A percentile compares a stretch with the other conserved stretches of the same genome.
phyloP scores from a whole-genome alignment of 2,797 vertebrate genomes.

The Anguilla megastoma region DNA sequence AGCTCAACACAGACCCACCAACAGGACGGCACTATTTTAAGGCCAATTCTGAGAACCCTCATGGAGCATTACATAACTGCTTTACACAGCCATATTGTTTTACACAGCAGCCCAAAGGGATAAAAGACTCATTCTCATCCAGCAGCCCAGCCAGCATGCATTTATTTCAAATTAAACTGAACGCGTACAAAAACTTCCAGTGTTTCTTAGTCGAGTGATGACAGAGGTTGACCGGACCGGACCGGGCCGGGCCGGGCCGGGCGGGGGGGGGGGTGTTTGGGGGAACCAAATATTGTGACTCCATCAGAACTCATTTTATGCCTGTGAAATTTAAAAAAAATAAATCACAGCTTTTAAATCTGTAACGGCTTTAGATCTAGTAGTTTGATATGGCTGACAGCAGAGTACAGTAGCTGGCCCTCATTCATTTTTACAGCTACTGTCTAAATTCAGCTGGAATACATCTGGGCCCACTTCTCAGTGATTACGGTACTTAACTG shows the following conservation, averaged over 20 bases:
- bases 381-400: neutral
- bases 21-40: slow-evolving; percentile 19
- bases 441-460: neutral
- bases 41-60: slow-evolving; percentile 27
- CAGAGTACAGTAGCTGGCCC: neutral
- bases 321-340: neutral
- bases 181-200: too few relatives aligned
- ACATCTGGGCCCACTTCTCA: neutral
- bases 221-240: too few relatives aligned
- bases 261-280: too few relatives aligned
- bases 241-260: too few relatives aligned
- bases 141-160: neutral
- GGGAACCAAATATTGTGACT: neutral
- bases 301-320: neutral
- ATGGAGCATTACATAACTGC: slow-evolving; percentile 23
- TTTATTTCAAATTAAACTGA: slow-evolving; percentile 10
- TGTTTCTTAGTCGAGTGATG: too few relatives aligned
- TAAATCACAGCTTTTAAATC: neutral
- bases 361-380: neutral
- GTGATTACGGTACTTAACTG: neutral
- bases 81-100: slow-evolving; percentile 6
- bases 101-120: neutral
- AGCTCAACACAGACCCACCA: neutral
- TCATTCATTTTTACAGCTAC: neutral
- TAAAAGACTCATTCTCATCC: neutral